Base-by-base conservation (phyloP, 2,113 vertebrate species). In the Dendrocopos noguchii region DNA sequence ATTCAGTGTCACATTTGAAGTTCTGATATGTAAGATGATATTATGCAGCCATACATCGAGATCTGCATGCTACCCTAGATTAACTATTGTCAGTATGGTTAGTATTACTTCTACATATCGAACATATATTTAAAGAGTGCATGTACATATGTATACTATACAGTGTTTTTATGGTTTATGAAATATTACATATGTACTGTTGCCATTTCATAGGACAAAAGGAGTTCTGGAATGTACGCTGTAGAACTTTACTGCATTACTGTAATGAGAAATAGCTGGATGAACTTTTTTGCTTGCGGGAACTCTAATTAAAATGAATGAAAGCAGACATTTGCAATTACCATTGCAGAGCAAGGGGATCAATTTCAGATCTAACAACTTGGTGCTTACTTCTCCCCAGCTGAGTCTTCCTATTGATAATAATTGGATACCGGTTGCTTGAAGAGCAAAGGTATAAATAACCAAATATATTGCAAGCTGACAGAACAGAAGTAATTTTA, bases 231-330 rank as follows among this genome's bases (percentile, higher is more conserved):
- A 53, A 73, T 27, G 8, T 5, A 39, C 24, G 6, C 7, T 70
- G 36, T 14, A 88, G 25, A 53, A 57, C 9, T 70, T 57, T 7
- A 53, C 9, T 24, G 7, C 8, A 53, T 84, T 83, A 53, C 17
- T 1, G 1, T 34, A 82, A 34, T 55, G 78, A 88, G 2, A 59
- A 27, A 15, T 61, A 75, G 19, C 12, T 57, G 24, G 34, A 68
- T 72, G 9, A 16, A 47, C 1, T 56, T 33, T 67, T 44, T 84
- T 84, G 80, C 73, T n/a, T 73, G 11, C 70, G 25, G 46, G 50
- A 86, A 66, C 4, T 63, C 71, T 73, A 87, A 95, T 88, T 94
- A 94, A 91, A 94, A 92, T 89, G 64, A 91, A 77, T 91, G 44
- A 96, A 92, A 74, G 25, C 28, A 66, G 44, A 46, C 28, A 80